phyloP scores from a whole-genome alignment of 30 jellyfish, hydroid and myxozoan species.

The Rhopilema esculentum region DNA sequence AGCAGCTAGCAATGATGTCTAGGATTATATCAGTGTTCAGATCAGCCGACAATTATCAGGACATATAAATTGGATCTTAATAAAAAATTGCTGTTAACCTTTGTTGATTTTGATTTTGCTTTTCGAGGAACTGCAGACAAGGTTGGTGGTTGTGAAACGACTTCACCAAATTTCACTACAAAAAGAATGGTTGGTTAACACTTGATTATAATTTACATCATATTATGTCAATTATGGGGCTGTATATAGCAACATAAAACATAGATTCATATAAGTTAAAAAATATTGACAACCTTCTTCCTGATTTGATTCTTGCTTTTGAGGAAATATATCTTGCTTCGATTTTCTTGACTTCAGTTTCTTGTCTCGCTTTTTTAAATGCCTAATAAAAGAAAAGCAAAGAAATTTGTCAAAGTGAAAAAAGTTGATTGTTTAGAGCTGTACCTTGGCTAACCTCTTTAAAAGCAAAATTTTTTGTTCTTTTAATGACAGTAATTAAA shows the following conservation, averaged over 20 bases:
- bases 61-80: too few relatives aligned
- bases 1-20: too few relatives aligned
- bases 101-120: conserved; percentile 56
- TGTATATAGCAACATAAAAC: too few relatives aligned
- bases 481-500: too few relatives aligned
- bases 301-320: background rate
- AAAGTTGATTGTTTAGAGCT: too few relatives aligned
- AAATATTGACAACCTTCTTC: background rate
- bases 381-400: conserved; percentile 34
- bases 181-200: background rate
- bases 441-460: too few relatives aligned
- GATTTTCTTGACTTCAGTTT: conserved; percentile 49
- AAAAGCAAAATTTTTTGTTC: too few relatives aligned
- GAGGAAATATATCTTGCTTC: background rate
- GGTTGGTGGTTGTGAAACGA: conserved; percentile 79
- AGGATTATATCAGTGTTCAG: too few relatives aligned
- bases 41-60: too few relatives aligned
- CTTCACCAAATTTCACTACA: conserved; percentile 76
- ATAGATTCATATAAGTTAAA: too few relatives aligned
- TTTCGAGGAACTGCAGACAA: conserved; percentile 75
- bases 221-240: too few relatives aligned
- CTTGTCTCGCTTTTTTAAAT: conserved; percentile 79
- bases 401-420: background rate
- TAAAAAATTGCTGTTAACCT: too few relatives aligned
- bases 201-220: background rate